Base-by-base conservation (phyloP, 1,140 invertebrate species). In the Tetramorium simillimum region DNA sequence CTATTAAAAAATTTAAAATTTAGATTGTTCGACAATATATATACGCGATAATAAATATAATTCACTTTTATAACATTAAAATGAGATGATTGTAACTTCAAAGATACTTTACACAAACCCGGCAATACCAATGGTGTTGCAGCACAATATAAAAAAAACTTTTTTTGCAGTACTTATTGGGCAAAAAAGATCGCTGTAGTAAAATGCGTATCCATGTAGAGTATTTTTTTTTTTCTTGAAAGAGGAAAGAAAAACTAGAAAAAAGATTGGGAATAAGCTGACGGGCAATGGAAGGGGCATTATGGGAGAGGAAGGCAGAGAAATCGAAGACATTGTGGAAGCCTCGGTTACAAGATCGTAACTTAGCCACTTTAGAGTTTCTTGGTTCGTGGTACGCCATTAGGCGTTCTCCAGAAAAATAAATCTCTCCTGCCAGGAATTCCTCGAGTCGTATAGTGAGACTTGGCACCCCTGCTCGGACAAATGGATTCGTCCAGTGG, bases 391-490 rank as follows among this genome's bases (percentile, higher is more conserved):
- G 92, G 89, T 86, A 86, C 91, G 89, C 92, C 90, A 93, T 94
- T 93, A 93, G 91, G 89, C 85, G 90, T 92, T 63, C 92, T 93
- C 92, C 92, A 93, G 87, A 93, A 94, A 94, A 94, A 94, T 94
- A 94, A 94, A 94, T 94, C 93, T 94, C 93, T 87, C 53, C 89
- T 93, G 92, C 93, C 86, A 78, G 84, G 93, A 94, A 94, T 93
- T 92, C 78, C 81, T 63, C 62, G 51, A 88, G 77, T 69, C 63
- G 82, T 53, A 33, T 33, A 81, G 60, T 81, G 89, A 73, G 81
- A 90, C 65, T 91, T 75, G 80, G 85, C 75, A 89, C 78, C 87
- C 90, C 87, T 67, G 46, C 63, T 70, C 56, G 72, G 62, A 84
- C 53, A 90, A 84, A 91, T 92, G 87, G 82, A 92, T 85, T 88